Evolutionary conservation across 2,888 invertebrate species (phyloP).

Genomic region (Amitus sp.): DNA sequence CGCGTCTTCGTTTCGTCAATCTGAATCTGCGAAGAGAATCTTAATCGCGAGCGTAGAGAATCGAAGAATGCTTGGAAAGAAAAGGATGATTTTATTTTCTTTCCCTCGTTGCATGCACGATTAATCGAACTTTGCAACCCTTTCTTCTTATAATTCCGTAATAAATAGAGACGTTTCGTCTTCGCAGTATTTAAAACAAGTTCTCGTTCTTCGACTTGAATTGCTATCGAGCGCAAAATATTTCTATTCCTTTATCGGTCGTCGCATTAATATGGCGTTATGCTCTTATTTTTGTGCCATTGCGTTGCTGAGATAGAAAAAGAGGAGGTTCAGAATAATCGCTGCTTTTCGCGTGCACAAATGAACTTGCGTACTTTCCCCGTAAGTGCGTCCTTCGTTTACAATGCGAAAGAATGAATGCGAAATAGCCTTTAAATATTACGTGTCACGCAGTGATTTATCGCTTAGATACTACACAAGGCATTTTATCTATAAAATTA

Average conservation of each 20-base stretch:
- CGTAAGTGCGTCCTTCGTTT: slow-evolving; percentile 6
- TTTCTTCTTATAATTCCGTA: no score
- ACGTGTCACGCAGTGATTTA: not conserved
- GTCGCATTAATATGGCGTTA: not conserved
- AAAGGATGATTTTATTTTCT: no score
- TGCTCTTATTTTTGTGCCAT: slow-evolving; percentile 1
- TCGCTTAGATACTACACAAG: no score
- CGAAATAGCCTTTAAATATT: not conserved
- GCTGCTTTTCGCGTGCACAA: not conserved
- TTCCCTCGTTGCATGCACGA: no score
- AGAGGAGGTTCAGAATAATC: not conserved
- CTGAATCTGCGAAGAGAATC: slow-evolving; percentile 18
- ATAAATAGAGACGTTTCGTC: not conserved
- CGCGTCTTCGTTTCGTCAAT: slow-evolving; percentile 13
- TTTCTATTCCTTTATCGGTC: not conserved
- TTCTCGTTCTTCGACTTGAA: not conserved
- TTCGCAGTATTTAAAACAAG: not conserved
- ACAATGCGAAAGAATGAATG: slow-evolving; percentile 4
- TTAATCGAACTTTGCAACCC: no score
- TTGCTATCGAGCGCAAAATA: not conserved
- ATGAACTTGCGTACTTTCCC: slow-evolving; percentile 6
- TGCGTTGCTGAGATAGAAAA: not conserved
- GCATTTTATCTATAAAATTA: no score
- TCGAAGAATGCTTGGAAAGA: slow-evolving; percentile 24
- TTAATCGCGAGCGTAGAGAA: slow-evolving; percentile 19